phyloP scores from a whole-genome alignment of 2,888 invertebrate genomes.

The Neocrepidodera transversa region DNA sequence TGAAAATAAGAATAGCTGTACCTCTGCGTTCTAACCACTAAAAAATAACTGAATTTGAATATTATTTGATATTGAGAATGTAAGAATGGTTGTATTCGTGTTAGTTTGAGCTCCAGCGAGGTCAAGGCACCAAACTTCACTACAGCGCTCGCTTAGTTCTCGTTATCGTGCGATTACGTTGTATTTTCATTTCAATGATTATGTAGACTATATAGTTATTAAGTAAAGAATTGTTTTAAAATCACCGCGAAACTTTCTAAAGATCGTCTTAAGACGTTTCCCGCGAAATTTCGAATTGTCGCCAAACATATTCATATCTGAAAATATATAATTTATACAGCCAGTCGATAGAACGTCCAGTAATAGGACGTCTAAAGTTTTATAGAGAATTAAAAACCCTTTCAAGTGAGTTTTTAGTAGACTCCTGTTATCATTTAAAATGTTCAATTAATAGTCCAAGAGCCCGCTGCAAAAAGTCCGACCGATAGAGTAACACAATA shows the following conservation, averaged over 20 bases:
- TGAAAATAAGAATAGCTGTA: neutral
- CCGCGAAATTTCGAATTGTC: no score
- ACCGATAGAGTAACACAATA: no score
- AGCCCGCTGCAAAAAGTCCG: no score
- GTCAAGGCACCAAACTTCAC: slow-evolving; percentile 19
- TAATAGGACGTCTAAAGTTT: no score
- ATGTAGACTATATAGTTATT: neutral
- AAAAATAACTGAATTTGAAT: slow-evolving; percentile 16
- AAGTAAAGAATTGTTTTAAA: neutral
- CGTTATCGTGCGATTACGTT: neutral
- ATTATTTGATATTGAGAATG: neutral
- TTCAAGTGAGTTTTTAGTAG: no score
- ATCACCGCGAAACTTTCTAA: neutral
- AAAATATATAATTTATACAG: no score
- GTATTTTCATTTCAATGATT: neutral
- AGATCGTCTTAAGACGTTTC: no score
- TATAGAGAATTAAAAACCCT: no score
- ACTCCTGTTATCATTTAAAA: no score
- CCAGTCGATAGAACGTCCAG: no score
- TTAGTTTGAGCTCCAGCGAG: slow-evolving; percentile 10
- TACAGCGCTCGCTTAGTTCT: neutral
- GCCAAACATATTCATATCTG: no score
- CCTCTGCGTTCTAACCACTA: slow-evolving; percentile 5
- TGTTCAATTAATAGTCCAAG: no score
- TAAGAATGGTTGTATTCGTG: slow-evolving; percentile 13